These are phyloP conservation scores for Atherinomorus stipes DNA, from an alignment of 2,113 vertebrate genomes.

Conservation along the genomic window DNA sequence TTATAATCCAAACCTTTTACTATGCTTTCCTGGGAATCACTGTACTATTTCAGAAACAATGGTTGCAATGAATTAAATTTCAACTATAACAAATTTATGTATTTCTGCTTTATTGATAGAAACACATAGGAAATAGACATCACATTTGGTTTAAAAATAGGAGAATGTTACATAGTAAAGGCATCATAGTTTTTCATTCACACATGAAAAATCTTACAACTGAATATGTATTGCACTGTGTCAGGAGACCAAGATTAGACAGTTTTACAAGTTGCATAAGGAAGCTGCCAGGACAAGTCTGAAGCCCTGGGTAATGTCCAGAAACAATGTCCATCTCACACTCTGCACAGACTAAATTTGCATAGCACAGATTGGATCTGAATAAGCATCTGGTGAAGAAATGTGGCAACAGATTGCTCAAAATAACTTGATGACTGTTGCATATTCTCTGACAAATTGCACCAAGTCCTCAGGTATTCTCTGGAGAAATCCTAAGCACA, in stretches of 20 bases:
- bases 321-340: conserved; percentile 58
- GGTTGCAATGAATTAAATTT: conserved; percentile 39
- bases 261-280: conserved; percentile 52
- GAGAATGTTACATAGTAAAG: conserved; percentile 55
- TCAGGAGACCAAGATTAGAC: conserved; percentile 48
- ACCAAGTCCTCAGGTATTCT: conserved; percentile 55
- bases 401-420: conserved; percentile 48
- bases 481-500: conserved; percentile 57
- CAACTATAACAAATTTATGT: conserved; percentile 19
- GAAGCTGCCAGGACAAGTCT: conserved; percentile 22
- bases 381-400: conserved; percentile 58
- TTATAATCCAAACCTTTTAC: conserved; percentile 58
- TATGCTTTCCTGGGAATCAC: conserved; percentile 30
- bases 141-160: conserved; percentile 55
- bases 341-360: conserved; percentile 60
- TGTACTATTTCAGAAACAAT: conserved; percentile 25
- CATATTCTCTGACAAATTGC: conserved; percentile 65
- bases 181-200: conserved; percentile 56
- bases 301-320: conserved; percentile 36
- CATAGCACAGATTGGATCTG: conserved; percentile 65
- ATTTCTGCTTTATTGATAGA: conserved; percentile 67
- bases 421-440: conserved; percentile 63
- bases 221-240: conserved; percentile 58
- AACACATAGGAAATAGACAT: conserved; percentile 59
- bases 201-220: conserved; percentile 46